Evolutionary conservation across 2,888 invertebrate species (phyloP).

Genomic region (Cryptophagus acutangulus): DNA sequence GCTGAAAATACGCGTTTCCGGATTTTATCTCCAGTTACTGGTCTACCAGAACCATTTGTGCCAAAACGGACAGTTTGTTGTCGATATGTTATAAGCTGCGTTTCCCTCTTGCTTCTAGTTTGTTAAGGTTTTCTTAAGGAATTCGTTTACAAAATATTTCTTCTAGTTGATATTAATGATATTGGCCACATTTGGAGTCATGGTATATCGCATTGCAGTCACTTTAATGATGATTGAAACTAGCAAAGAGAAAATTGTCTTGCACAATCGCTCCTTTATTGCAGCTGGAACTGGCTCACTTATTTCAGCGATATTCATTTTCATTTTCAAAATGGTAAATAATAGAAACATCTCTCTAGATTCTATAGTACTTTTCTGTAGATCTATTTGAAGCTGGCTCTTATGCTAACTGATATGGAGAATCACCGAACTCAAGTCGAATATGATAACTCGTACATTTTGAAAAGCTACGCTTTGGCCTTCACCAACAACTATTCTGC

Average conservation of each 20-base stretch:
- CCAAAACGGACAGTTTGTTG: constrained; percentile 11
- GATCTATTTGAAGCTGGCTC: constrained; percentile 37
- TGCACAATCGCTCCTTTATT: constrained; percentile 22
- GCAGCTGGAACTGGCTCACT: constrained; percentile 28
- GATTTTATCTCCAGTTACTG: constrained; percentile 12
- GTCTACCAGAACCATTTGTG: constrained; percentile 20
- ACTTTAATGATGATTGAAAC: constrained; percentile 18
- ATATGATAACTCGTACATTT: constrained; percentile 42
- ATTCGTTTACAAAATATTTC: too few relatives aligned
- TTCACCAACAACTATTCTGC: constrained; percentile 43
- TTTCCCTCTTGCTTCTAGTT: too few relatives aligned
- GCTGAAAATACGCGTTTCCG: not conserved
- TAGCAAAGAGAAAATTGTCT: constrained; percentile 16
- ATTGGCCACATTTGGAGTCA: constrained; percentile 29
- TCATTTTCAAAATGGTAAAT: constrained; percentile 33
- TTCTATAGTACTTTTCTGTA: constrained; percentile 25
- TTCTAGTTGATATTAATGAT: constrained; percentile 31
- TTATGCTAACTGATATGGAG: constrained; percentile 40
- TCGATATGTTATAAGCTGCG: constrained; percentile 18
- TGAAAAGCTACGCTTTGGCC: constrained; percentile 42
- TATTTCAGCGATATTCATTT: constrained; percentile 34
- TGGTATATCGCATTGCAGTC: constrained; percentile 29
- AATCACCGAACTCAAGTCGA: constrained; percentile 42
- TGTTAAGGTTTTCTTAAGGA: too few relatives aligned
- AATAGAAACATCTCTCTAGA: too few relatives aligned